Evolutionary conservation across 2,113 vertebrate species (phyloP).

Genomic region (Oryzias javanicus): DNA sequence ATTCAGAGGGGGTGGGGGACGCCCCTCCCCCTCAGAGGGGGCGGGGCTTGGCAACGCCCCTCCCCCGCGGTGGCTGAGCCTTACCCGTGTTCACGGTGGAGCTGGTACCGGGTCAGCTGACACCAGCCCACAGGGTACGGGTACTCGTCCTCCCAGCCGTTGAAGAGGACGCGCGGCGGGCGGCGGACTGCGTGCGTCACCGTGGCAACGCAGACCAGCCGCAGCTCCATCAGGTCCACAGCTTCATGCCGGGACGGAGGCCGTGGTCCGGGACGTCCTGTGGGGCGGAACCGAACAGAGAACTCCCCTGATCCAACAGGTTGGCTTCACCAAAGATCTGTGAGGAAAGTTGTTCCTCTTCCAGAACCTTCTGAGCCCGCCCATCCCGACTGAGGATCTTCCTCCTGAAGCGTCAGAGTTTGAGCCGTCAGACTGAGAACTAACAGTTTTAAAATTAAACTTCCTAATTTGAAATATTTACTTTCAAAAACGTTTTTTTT

Average conservation of each 20-base stretch:
- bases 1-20: too few species aligned
- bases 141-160: conserved; percentile 95
- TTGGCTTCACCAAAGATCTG: too few species aligned
- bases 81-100: conserved; percentile 84
- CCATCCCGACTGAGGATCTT: too few species aligned
- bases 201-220: conserved; percentile 94
- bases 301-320: too few species aligned
- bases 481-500: too few species aligned
- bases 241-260: conserved; percentile 91
- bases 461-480: too few species aligned
- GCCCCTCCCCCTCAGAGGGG: not conserved
- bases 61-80: not conserved
- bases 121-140: conserved; percentile 97
- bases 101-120: conserved; percentile 92
- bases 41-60: accelerated
- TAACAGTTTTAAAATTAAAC: too few species aligned
- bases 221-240: conserved; percentile 97
- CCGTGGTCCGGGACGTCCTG: conserved; percentile 96
- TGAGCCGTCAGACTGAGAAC: too few species aligned
- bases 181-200: conserved; percentile 93
- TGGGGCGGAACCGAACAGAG: not conserved
- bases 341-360: too few species aligned
- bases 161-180: too few species aligned
- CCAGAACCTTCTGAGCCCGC: too few species aligned
- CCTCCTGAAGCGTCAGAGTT: too few species aligned